Evolutionary conservation across 2,888 invertebrate species (phyloP), one percentile per base, ranked within the genome.

Genomic region (Matsumyia berberina): DNA sequence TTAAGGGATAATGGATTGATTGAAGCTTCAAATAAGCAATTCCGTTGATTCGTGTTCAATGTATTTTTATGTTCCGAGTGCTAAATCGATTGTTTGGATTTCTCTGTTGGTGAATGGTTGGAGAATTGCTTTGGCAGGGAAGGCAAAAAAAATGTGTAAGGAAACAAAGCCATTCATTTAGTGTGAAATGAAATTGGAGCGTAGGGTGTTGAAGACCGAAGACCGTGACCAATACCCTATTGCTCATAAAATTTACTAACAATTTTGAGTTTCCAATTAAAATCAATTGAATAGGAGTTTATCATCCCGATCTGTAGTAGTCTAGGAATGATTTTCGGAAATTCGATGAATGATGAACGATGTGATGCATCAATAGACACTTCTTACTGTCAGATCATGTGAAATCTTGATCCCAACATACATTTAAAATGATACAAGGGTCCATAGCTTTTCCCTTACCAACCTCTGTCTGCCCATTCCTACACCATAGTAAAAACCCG

Each of bases 1-100:
- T 79, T 74, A 62, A 42, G 39, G 57, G 37, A 80, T 70, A 76
- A 76, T 76, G 62, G 69, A 80, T 74, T 74, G 74, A 74, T 67
- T 66, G 53, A 46, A 70, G 55, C 62, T 70, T 70, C 46, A 70
- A 78, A 78, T 78, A 74, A 80, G 60, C 74, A 67, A 49, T 80
- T 69, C 67, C 37, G 60, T 44, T 46, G 31, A 29, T 39, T 46
- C 49, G 46, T 55, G 69, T 53, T 37, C 39, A 44, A 42, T 57
- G 44, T 70, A 46, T 57, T 55, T 53, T 67, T 60, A 49, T 51
- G 51, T 44, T 57, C 6, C 12, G 35, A 17, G 37, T 29, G 33
- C 35, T 19, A 35, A 73, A 35, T 62, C 64, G 73, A 64, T 74
- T 66, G 66, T 74, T 74, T 46, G 64, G 55, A 37, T 58, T 35